phyloP scores from a whole-genome alignment of 2,113 vertebrate species.

The Amazona guildingii region DNA sequence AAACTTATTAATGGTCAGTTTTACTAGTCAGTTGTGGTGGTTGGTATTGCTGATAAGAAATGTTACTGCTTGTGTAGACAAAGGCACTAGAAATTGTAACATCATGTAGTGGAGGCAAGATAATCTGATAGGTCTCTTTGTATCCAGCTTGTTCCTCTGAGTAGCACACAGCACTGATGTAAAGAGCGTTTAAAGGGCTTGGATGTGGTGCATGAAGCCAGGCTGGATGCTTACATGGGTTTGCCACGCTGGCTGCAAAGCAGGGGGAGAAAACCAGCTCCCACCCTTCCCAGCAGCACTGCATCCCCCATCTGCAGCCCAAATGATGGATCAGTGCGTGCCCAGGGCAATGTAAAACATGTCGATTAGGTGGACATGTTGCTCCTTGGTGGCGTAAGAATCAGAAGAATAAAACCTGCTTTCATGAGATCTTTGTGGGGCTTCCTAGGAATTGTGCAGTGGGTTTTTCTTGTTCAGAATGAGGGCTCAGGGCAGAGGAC shows the following conservation, averaged over 20 bases:
- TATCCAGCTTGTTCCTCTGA: background rate
- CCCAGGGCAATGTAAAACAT: rapidly evolving
- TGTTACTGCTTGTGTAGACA: background rate
- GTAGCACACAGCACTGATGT: background rate
- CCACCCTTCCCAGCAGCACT: background rate
- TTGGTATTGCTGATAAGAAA: background rate
- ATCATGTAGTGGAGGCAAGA: background rate
- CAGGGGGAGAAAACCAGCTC: background rate
- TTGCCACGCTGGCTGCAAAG: rapidly evolving
- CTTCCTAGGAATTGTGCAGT: background rate
- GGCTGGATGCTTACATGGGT: background rate
- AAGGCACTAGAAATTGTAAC: background rate
- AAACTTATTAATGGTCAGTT: background rate
- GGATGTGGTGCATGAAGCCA: rapidly evolving
- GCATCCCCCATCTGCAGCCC: background rate
- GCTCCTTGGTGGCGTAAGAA: background rate
- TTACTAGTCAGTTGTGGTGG: background rate
- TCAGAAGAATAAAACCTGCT: background rate
- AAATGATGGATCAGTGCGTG: rapidly evolving
- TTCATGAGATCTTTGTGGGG: background rate
- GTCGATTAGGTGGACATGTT: background rate
- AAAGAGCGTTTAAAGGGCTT: background rate
- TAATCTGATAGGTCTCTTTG: background rate
- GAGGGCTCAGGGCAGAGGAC: background rate
- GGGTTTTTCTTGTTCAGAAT: background rate